Evolutionary conservation across 2,113 vertebrate genomes (phyloP).

Genomic region (Merops nubicus): DNA sequence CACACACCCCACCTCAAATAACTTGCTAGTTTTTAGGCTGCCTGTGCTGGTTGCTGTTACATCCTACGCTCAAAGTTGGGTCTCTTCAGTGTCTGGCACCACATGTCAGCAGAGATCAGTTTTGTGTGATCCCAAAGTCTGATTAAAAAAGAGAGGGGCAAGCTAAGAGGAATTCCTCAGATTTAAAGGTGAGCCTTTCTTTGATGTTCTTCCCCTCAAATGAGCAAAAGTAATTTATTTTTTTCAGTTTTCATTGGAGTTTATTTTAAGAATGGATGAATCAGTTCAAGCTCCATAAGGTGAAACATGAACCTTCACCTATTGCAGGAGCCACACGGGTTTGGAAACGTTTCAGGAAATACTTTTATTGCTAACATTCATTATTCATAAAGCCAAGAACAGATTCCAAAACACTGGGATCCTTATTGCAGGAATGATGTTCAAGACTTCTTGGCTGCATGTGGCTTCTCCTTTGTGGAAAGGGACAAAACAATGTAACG

Average conservation of each 20-base stretch:
- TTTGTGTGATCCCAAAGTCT: not conserved
- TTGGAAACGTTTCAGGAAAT: constrained; percentile 28
- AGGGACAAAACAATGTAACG: not conserved
- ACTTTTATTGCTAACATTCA: not conserved
- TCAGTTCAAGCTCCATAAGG: not conserved
- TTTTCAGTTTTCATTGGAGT: not conserved
- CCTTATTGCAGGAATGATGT: not conserved
- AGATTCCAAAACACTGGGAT: not conserved
- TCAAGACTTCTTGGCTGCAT: not conserved
- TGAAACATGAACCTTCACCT: constrained; percentile 31
- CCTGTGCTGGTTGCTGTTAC: not conserved
- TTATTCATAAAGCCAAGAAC: constrained; percentile 24
- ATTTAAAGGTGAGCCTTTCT: not conserved
- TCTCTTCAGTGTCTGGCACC: not conserved
- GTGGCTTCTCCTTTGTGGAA: not conserved
- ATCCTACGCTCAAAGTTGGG: accelerated
- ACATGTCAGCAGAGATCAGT: not conserved
- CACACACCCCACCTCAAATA: not conserved
- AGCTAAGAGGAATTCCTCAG: not conserved
- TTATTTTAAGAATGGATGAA: constrained; percentile 27
- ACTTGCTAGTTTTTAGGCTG: not conserved
- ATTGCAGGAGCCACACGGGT: not conserved
- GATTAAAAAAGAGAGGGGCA: not conserved
- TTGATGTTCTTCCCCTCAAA: not conserved
- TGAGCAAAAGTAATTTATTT: not conserved